These are phyloP conservation scores for Camptogramma bilineatum DNA, from an alignment of 2,888 invertebrate genomes.

Conservation along the genomic window DNA sequence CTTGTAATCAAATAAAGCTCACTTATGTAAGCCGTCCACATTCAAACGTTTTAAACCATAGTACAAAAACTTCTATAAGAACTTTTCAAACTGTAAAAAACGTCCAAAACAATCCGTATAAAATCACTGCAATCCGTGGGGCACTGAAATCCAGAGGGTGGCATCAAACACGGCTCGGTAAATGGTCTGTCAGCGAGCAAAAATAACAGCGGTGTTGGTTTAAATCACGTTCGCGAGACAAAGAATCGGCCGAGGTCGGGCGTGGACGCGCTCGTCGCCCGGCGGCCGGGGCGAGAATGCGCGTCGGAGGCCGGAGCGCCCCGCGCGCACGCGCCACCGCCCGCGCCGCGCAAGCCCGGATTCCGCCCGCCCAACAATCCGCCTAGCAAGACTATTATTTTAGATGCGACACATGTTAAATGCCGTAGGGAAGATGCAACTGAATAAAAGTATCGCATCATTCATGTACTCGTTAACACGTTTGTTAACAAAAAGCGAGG, in stretches of 20 bases:
- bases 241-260: conserved; percentile 55
- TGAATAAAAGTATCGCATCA: conserved; percentile 48
- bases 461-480: conserved; percentile 2
- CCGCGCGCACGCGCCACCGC: conserved; percentile 54
- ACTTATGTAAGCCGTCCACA: conserved; percentile 17
- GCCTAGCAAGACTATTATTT: conserved; percentile 70
- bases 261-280: conserved; percentile 57
- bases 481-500: not conserved
- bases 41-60: conserved; percentile 17
- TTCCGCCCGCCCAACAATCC: conserved; percentile 64
- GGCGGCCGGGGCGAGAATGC: conserved; percentile 75
- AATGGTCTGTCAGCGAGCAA: conserved; percentile 58
- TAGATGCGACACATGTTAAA: conserved; percentile 69
- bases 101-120: conserved; percentile 55
- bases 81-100: conserved; percentile 26
- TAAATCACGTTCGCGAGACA: conserved; percentile 62
- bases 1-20: not conserved
- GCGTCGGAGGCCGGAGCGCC: conserved; percentile 52
- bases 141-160: conserved; percentile 79
- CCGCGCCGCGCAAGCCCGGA: conserved; percentile 59
- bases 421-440: conserved; percentile 66
- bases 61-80: conserved; percentile 24
- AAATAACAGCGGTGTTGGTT: conserved; percentile 70
- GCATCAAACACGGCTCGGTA: conserved; percentile 53
- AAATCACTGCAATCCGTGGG: conserved; percentile 80